These are phyloP conservation scores for Eulemur mongoz DNA, from an alignment of 2,797 vertebrate genomes.

Conservation along the genomic window DNA sequence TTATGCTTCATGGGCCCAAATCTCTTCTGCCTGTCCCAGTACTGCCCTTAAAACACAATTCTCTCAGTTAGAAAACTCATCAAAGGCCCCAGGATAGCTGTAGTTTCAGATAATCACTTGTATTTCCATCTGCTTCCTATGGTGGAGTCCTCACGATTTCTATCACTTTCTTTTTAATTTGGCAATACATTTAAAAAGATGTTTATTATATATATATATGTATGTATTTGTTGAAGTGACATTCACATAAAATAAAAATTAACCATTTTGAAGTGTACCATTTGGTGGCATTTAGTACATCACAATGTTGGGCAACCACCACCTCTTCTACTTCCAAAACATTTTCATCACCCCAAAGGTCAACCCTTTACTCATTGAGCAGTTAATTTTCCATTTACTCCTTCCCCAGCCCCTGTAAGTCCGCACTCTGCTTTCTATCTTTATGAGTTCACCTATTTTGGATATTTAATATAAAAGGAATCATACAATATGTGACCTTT, in stretches of 20 bases:
- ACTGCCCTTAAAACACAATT: background rate
- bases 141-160: background rate
- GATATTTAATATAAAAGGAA: constrained; percentile 22
- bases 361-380: background rate
- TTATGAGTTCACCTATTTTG: background rate
- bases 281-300: background rate
- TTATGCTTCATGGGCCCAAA: background rate
- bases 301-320: background rate
- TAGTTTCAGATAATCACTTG: background rate
- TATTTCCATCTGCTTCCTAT: background rate
- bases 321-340: background rate
- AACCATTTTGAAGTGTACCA: background rate
- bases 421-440: background rate
- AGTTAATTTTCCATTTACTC: background rate
- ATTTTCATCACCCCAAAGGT: background rate
- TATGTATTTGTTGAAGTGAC: background rate
- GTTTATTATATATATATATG: background rate
- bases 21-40: background rate
- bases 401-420: background rate
- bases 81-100: background rate
- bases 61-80: background rate
- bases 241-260: background rate
- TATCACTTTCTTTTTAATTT: constrained; percentile 38
- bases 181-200: background rate
- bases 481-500: background rate